These are phyloP conservation scores for Diuraphis noxia DNA, from an alignment of 1,140 invertebrate genomes.

Conservation along the genomic window DNA sequence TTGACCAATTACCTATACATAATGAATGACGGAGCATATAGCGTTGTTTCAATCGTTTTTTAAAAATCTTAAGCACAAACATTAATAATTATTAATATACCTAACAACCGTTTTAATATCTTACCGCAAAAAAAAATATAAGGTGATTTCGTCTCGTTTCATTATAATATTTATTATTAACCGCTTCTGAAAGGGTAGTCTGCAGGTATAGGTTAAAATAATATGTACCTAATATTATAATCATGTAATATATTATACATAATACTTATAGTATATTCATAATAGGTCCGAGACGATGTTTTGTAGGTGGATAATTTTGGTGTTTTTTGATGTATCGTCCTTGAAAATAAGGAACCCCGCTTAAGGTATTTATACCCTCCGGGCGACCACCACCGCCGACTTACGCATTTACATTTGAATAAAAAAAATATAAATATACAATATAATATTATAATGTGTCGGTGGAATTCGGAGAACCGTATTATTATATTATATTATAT, in stretches of 20 bases:
- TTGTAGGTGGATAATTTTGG: not conserved
- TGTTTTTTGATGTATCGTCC: not conserved
- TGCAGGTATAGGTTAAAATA: not conserved
- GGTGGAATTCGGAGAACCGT: slow-evolving; percentile 36
- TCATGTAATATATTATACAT: not conserved
- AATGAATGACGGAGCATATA: not conserved
- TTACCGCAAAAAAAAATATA: not conserved
- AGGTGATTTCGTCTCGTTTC: not conserved
- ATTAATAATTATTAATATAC: not conserved
- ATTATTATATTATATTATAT: slow-evolving; percentile 15
- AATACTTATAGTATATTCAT: not conserved
- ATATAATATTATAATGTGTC: slow-evolving; percentile 7
- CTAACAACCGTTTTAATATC: not conserved
- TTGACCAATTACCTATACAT: not conserved
- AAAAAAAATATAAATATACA: slow-evolving; percentile 1
- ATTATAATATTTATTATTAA: not conserved
- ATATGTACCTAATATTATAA: slow-evolving; percentile 13
- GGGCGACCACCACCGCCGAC: not conserved
- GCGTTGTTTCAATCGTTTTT: not conserved
- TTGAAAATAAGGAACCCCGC: slow-evolving; percentile 4
- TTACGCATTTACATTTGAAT: slow-evolving; percentile 31
- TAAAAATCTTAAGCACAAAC: not conserved
- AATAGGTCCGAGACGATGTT: not conserved
- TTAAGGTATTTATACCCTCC: slow-evolving; percentile 31
- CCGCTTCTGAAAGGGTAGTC: not conserved